These are phyloP conservation scores for Lepidurus apus DNA, from an alignment of 1,140 invertebrate genomes.

Conservation along the genomic window DNA sequence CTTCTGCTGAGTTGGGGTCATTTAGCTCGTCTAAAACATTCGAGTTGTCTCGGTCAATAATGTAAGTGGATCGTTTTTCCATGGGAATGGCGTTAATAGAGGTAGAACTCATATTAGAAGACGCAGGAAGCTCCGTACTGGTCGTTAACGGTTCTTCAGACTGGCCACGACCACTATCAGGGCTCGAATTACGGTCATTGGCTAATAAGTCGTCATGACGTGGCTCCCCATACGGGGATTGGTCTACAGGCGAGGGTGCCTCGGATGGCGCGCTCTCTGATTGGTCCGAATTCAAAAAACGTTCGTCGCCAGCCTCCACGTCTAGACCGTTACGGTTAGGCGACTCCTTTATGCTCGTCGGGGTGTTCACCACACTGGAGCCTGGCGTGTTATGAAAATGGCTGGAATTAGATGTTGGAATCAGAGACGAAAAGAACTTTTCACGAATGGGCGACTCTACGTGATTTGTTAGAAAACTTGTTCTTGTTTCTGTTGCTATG, in stretches of 20 bases:
- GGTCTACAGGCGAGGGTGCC: neutral
- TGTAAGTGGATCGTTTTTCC: constrained; percentile 18
- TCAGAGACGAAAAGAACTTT: neutral
- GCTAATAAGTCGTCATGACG: neutral
- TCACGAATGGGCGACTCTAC: neutral
- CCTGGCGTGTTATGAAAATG: neutral
- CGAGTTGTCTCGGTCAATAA: constrained; percentile 1
- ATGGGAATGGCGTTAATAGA: neutral
- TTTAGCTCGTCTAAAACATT: constrained; percentile 16
- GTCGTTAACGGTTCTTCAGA: constrained; percentile 31
- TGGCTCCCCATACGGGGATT: neutral
- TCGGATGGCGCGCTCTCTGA: neutral
- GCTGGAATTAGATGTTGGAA: neutral
- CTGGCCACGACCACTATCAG: constrained; percentile 30
- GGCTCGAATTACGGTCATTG: constrained; percentile 28
- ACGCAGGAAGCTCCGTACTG: neutral
- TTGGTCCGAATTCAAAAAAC: neutral
- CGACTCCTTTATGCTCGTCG: neutral
- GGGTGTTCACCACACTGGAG: neutral
- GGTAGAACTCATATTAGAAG: constrained; percentile 23
- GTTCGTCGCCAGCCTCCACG: neutral
- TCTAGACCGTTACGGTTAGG: neutral
- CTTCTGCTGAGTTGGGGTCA: constrained; percentile 28
- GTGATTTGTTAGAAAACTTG: neutral
- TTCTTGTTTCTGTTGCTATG: neutral